Evolutionary conservation across 92 coral and sea anemone genomes (phyloP).

Genomic region (Montipora capitata): DNA sequence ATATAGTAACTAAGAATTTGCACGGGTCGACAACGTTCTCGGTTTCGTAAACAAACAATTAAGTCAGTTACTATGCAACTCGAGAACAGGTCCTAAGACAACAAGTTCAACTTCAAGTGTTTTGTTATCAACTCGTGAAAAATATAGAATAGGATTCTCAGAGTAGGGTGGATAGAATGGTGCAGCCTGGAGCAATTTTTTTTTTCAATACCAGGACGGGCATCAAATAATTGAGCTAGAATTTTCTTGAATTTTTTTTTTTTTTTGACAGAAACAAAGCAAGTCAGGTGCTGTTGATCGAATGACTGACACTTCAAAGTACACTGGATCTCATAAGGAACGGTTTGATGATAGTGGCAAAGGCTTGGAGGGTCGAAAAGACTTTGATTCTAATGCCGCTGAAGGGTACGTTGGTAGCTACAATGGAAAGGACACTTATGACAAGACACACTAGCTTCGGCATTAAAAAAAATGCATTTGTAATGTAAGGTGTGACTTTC

Average conservation of each 20-base stretch:
- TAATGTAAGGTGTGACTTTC: not conserved
- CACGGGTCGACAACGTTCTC: no score
- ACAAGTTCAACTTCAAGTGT: no score
- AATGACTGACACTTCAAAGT: constrained; percentile 92
- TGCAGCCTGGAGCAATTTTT: no score
- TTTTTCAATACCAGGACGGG: no score
- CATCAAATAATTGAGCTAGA: no score
- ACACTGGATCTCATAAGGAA: constrained; percentile 98
- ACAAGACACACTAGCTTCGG: constrained; percentile 68
- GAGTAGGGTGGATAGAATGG: not conserved
- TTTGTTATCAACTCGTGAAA: not conserved
- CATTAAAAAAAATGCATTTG: not conserved
- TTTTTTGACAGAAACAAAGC: constrained; percentile 80
- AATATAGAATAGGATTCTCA: not conserved
- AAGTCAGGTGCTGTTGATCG: constrained; percentile 96
- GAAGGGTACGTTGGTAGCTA: constrained; percentile 95
- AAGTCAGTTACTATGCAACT: no score
- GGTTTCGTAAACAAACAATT: no score
- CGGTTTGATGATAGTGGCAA: constrained; percentile 96
- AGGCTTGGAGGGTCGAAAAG: constrained; percentile 91
- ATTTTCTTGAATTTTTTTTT: not conserved
- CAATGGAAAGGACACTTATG: constrained; percentile 89
- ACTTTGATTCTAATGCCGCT: constrained; percentile 86
- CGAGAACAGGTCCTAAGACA: not conserved
- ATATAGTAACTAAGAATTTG: no score